Evolutionary conservation across 2,888 invertebrate species (phyloP).

Genomic region (Biston stratarius): DNA sequence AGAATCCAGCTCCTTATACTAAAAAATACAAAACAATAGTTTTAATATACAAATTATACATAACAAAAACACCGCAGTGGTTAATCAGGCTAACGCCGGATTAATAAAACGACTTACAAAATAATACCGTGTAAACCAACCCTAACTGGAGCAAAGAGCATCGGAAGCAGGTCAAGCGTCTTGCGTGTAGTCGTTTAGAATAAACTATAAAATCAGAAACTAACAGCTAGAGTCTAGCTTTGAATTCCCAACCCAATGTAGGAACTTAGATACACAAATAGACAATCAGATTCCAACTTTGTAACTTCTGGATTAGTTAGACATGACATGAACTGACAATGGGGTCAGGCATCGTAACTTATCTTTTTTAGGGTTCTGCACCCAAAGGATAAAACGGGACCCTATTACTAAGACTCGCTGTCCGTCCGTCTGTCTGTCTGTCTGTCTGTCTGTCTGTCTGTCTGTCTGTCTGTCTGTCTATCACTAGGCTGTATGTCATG

Average conservation of each 20-base stretch:
- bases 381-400: too few relatives aligned
- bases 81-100: background rate
- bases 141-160: conserved; percentile 17
- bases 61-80: background rate
- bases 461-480: too few relatives aligned
- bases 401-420: too few relatives aligned
- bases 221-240: conserved; percentile 12
- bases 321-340: background rate
- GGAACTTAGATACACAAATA: conserved; percentile 15
- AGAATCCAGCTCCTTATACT: background rate
- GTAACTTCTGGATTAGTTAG: background rate
- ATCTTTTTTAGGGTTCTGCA: background rate
- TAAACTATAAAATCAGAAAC: conserved; percentile 25
- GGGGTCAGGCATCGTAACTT: background rate
- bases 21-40: background rate
- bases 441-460: too few relatives aligned
- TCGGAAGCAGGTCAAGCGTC: conserved; percentile 18
- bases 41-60: too few relatives aligned
- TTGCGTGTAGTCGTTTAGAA: conserved; percentile 25
- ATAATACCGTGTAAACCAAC: background rate
- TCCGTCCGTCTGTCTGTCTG: too few relatives aligned
- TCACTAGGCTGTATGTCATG: too few relatives aligned
- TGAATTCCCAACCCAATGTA: conserved; percentile 23
- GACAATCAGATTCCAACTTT: conserved; percentile 2
- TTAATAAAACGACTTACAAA: background rate